phyloP scores from a whole-genome alignment of 2,113 vertebrate genomes.

The Mobula birostris region DNA sequence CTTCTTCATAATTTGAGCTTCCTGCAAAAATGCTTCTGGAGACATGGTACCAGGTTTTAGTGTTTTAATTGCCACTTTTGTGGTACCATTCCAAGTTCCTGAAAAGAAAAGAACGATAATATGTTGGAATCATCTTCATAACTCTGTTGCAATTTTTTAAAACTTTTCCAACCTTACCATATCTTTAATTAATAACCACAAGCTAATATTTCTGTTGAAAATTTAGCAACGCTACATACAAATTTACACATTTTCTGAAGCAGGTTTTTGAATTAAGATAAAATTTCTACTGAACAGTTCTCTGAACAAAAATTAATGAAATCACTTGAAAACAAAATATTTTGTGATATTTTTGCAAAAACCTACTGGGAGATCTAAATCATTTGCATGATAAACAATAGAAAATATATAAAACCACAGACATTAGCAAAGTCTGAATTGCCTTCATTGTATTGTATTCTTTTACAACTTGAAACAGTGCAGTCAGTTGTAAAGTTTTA shows the following conservation, averaged over 20 bases:
- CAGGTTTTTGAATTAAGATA: not conserved
- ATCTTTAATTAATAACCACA: not conserved
- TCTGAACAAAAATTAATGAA: not conserved
- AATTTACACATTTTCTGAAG: not conserved
- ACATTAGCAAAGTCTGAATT: no score
- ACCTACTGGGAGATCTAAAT: not conserved
- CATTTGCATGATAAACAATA: no score
- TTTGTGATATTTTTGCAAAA: no score
- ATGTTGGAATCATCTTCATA: not conserved
- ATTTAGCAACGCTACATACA: not conserved
- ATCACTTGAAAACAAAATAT: not conserved
- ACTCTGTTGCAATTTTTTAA: not conserved
- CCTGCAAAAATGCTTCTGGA: constrained; percentile 89
- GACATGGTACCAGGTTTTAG: constrained; percentile 93
- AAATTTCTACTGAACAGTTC: not conserved
- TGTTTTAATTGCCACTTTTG: constrained; percentile 93
- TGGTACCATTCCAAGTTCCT: constrained; percentile 95
- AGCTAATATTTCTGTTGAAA: not conserved
- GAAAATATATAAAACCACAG: no score
- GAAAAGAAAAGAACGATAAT: constrained; percentile 35
- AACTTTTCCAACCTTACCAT: not conserved
- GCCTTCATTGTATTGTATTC: no score
- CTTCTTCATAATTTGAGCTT: constrained; percentile 97
- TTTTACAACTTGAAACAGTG: not conserved
- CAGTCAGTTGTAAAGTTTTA: not conserved